These are phyloP conservation scores for Mixornis gularis DNA, from an alignment of 2,113 vertebrate species.

Conservation along the genomic window DNA sequence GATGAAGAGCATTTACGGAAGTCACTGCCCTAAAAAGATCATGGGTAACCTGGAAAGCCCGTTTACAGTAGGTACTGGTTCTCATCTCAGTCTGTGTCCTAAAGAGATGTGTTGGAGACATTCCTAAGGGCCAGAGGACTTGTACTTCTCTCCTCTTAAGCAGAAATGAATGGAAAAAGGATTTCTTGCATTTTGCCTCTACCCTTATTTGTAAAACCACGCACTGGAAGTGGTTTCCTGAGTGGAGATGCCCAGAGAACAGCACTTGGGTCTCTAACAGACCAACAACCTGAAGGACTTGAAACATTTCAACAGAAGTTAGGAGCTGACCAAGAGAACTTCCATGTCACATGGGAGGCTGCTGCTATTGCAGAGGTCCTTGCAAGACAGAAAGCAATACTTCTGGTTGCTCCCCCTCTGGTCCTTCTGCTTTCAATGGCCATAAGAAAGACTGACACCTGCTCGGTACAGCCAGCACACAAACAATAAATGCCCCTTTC, in stretches of 20 bases:
- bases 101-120: background rate
- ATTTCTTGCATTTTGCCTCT: background rate
- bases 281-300: background rate
- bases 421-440: background rate
- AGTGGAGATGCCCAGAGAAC: background rate
- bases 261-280: background rate
- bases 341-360: background rate
- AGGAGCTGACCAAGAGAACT: background rate
- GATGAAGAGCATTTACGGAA: background rate
- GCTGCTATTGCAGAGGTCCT: background rate
- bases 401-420: background rate
- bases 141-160: background rate
- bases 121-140: background rate
- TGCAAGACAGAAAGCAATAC: background rate
- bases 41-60: background rate
- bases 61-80: background rate
- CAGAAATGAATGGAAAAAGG: background rate
- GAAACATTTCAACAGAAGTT: background rate
- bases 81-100: background rate
- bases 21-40: background rate
- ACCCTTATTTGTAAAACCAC: background rate
- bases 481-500: slow-evolving; percentile 2
- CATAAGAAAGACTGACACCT: slow-evolving; percentile 23
- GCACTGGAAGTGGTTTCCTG: background rate
- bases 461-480: background rate